Percentiles rank a stretch among this genome's conserved stretches.
These are phyloP conservation scores for Plectropomus leopardus DNA, from an alignment of 2,113 vertebrate species.

Conservation along the genomic window DNA sequence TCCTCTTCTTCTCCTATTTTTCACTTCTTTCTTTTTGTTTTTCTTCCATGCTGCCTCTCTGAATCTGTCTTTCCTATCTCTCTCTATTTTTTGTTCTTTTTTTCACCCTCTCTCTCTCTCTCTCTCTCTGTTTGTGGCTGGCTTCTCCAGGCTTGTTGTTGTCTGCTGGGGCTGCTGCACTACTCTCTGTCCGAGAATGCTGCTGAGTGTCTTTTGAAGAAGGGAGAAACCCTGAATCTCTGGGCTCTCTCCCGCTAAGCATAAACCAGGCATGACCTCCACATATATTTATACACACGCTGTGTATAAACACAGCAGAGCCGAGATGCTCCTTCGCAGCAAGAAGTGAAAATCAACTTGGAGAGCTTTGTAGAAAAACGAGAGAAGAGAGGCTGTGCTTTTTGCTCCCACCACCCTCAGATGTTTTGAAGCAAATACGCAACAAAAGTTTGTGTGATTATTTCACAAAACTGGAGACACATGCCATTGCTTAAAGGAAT, in stretches of 20 bases:
- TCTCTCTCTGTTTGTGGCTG: conserved; percentile 56
- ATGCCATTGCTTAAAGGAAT: conserved; percentile 4
- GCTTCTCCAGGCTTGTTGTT: conserved; percentile 81
- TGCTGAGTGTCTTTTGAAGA: conserved; percentile 58
- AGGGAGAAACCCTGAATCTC: conserved; percentile 58
- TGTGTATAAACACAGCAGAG: conserved; percentile 32
- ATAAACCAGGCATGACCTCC: conserved; percentile 74
- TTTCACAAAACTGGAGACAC: conserved; percentile 29
- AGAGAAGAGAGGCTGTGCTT: conserved; percentile 69
- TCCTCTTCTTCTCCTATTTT: conserved; percentile 24
- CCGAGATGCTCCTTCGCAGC: conserved; percentile 40
- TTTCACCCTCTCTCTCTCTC: background rate
- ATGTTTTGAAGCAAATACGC: conserved; percentile 56
- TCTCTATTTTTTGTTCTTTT: background rate
- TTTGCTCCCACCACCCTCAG: conserved; percentile 46
- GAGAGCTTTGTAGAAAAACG: conserved; percentile 7
- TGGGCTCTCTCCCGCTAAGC: conserved; percentile 62
- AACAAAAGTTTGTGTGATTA: conserved; percentile 44
- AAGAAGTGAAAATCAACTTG: background rate
- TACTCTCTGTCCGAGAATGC: conserved; percentile 71
- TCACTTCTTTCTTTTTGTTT: conserved; percentile 1
- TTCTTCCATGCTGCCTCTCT: conserved; percentile 7
- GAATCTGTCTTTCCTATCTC: background rate
- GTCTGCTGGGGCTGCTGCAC: conserved; percentile 82
- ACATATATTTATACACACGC: conserved; percentile 34